Conservation (phyloP, 2,113 vertebrate genomes). For the Amphiprion percula region DNA sequence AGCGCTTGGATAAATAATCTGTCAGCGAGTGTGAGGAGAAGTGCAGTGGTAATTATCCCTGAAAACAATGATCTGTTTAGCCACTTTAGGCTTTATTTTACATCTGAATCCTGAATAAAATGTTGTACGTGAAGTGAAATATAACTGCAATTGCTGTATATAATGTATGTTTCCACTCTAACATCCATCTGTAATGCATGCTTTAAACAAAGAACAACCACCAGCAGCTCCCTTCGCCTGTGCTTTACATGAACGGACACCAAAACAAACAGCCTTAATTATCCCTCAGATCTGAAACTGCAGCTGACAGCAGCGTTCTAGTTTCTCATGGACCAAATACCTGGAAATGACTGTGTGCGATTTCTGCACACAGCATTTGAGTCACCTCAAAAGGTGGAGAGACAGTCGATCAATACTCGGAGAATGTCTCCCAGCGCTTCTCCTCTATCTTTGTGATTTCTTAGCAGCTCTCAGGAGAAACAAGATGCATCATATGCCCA, state of each 20-base stretch:
- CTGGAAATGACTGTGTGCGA: neutral
- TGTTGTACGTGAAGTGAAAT: neutral
- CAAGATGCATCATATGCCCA: no score
- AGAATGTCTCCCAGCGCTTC: conserved; percentile 7
- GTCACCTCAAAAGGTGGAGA: neutral
- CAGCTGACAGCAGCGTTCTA: neutral
- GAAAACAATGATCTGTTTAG: conserved; percentile 6
- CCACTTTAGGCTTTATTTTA: neutral
- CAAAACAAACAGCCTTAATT: neutral
- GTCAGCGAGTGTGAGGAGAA: conserved; percentile 5
- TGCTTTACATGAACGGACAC: neutral
- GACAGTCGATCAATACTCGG: conserved; percentile 17
- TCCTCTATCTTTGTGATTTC: neutral
- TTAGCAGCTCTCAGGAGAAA: no score
- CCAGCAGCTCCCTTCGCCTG: neutral
- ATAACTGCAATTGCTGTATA: neutral
- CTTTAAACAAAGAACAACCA: neutral
- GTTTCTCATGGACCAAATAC: neutral
- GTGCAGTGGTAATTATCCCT: conserved; percentile 11
- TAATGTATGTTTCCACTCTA: neutral
- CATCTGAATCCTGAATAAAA: neutral
- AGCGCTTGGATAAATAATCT: conserved; percentile 4
- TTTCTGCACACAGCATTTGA: neutral
- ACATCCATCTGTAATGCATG: neutral
- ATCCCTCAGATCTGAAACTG: neutral